Base-by-base conservation (phyloP, 2,113 vertebrate species). In the Xiphophorus couchianus region DNA sequence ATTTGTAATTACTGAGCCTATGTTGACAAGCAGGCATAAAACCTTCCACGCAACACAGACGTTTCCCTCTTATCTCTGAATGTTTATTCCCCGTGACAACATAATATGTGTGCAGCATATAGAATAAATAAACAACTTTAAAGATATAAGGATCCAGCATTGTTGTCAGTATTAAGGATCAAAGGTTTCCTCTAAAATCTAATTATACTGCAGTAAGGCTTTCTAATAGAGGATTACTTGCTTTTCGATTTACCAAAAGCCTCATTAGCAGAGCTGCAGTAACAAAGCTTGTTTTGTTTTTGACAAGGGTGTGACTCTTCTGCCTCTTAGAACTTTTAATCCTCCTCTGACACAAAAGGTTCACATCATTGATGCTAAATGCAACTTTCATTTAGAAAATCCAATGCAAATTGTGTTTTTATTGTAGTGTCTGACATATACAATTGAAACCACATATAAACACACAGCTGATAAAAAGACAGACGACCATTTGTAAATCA, bases 201-300 rank as follows among this genome's bases (percentile, higher is more conserved):
- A 39, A 66, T 42, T 62, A 68, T n/a, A 28, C 13, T 35, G 19
- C 9, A 69, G 42, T 27, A 19, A 27, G 9, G 61, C 42, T 29
- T 19, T 35, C 15, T 39, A 31, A 67, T 51, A 67, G 30, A 62
- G n/a, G 6, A 35, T 33, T 27, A 4, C 17, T n/a, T 30, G 22
- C 4, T 30, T 30, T 76, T 14, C 4, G 64, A 10, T 66, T 62
- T 42, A 62, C 69, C 54, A 14, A 71, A 48, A 71, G 54, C 54
- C 31, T 60, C 19, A 58, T 35, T 27, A 62, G 17, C 5, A 14
- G 33, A 42, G 54, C 39, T 37, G 10, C 9, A 66, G 6, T 19
- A 63, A 28, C 19, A 71, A 62, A 66, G 29, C 54, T 27, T 62
- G 62, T 62, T 77, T 22, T 78, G 64, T 70, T 81, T 64, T 76